Evolutionary conservation across 2,888 invertebrate species (phyloP).

Genomic region (Therioaphis trifolii): DNA sequence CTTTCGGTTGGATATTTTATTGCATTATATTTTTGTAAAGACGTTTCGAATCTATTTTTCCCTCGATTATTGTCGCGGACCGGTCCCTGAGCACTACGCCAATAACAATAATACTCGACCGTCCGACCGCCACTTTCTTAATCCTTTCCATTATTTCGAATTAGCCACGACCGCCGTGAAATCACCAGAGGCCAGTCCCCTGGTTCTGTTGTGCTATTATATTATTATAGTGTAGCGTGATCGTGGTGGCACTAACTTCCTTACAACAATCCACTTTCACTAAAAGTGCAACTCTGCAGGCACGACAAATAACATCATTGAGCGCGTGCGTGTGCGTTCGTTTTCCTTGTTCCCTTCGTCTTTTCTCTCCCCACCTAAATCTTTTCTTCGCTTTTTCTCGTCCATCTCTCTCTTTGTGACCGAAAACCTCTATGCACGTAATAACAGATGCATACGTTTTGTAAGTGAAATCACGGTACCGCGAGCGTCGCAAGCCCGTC

Average conservation of each 20-base stretch:
- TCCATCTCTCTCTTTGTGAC: too few species aligned
- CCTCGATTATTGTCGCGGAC: background rate
- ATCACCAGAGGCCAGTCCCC: conserved; percentile 8
- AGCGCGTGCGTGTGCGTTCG: too few species aligned
- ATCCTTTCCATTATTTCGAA: conserved; percentile 55
- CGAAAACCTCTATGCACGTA: too few species aligned
- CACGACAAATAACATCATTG: too few species aligned
- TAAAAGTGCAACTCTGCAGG: conserved; percentile 16
- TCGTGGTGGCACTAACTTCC: background rate
- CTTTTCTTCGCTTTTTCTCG: too few species aligned
- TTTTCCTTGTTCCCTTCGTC: too few species aligned
- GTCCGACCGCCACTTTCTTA: conserved; percentile 29
- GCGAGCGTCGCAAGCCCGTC: too few species aligned
- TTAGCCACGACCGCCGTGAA: conserved; percentile 25
- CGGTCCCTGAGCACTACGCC: background rate
- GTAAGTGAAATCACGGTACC: too few species aligned
- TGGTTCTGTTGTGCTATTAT: conserved; percentile 20
- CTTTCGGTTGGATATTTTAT: too few species aligned
- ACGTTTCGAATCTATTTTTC: background rate
- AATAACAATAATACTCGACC: conserved; percentile 24
- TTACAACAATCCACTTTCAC: conserved; percentile 35
- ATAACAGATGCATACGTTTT: too few species aligned
- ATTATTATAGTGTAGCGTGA: background rate
- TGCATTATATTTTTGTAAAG: background rate
- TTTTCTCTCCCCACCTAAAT: too few species aligned